Base-by-base conservation (phyloP, 1,140 invertebrate genomes). In the Drosophila saltans region DNA sequence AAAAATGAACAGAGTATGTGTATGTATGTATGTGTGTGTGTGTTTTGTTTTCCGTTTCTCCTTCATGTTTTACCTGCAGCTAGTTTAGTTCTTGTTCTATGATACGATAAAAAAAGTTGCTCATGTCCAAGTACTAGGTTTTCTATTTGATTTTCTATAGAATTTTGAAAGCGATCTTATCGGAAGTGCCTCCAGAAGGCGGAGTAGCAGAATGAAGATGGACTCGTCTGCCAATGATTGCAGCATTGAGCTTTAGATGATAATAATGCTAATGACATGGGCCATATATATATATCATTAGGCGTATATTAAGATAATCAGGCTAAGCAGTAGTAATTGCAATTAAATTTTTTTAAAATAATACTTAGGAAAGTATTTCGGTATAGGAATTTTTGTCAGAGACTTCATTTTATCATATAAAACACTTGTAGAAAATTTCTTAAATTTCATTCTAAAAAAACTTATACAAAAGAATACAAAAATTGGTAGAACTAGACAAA, bases 131-230 rank as follows among this genome's bases (percentile, higher is more conserved):
- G 36, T 63, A 21, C 10, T 48, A 36, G 11, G 45, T 56, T 62
- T 62, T 60, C 41, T 72, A 21, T 45, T 43, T 30, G 52, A 58
- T 68, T 74, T 85, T 82, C 82, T 88, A 86, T 86, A 82, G 79
- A 86, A 86, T 62, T 64, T 69, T 66, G 70, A 72, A 72, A 70
- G 59, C 80, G 80, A 88, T 88, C 77, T 83, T 89, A 88, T 88
- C 80, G 83, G 83, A 88, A 89, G 80, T 88, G 73, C 67, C 69
- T 69, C 67, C 66, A 36, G 33, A 69, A 75, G 62, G 52, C 48
- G 41, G 40, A 60, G 66, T 21, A 59, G 58, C 36, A 33, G 58
- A 28, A 39, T 30, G 26, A 11, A 11, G n/a, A 21, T 45, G 16
- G 45, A 39, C 62, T 64, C 3, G 45, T 52, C 10, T 11, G 24